Evolutionary conservation across 64 coral and sea anemone genomes (phyloP), one percentile per base, ranked within the genome.

Genomic region (Actinia equina): DNA sequence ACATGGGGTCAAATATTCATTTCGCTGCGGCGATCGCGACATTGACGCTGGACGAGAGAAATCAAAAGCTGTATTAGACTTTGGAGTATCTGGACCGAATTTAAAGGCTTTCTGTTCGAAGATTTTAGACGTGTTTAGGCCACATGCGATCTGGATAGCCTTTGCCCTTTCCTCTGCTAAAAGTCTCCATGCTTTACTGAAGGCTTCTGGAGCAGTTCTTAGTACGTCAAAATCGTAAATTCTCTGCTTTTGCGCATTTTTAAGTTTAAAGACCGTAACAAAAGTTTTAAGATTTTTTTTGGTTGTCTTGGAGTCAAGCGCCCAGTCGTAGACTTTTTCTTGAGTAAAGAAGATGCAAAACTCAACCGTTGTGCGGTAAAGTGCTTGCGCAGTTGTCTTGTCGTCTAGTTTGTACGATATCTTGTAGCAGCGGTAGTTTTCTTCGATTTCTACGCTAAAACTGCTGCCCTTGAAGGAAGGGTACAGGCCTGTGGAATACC

Each of bases 301-400:
- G 7, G 26, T 85, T 26, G 16, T 85, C 49, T 58, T 57, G 17
- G 83, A 12, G 25, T 59, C 53, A 18, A 85, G 83, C 3, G 62
- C 83, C 83, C 83, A 85, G n/a, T 85, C 83, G 30, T 54, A 42
- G 3, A 85, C 83, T 19, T 42, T 85, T 6, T 85, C 83, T 26
- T 59, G 83, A 26, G 52, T 59, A 18, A 85, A 85, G 15, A 85
- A 85, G 1, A 56, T 59, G 83, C 59, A 85, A 18, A 85, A 59
- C 25, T 85, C 83, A 7, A 85, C 55, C 3, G 83, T 85, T 19
- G 83, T 44, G 18, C 59, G 49, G 59, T 57, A 59, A 44, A 85
- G 52, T 13, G 18, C 23, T 37, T 26, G 44, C 15, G 83, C 83
- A 1, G 20, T 15, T 44, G 52, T 63, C 7, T 8, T 59, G 17